These are phyloP conservation scores for Ameiurus melas DNA, from an alignment of 2,113 vertebrate genomes.

Conservation along the genomic window DNA sequence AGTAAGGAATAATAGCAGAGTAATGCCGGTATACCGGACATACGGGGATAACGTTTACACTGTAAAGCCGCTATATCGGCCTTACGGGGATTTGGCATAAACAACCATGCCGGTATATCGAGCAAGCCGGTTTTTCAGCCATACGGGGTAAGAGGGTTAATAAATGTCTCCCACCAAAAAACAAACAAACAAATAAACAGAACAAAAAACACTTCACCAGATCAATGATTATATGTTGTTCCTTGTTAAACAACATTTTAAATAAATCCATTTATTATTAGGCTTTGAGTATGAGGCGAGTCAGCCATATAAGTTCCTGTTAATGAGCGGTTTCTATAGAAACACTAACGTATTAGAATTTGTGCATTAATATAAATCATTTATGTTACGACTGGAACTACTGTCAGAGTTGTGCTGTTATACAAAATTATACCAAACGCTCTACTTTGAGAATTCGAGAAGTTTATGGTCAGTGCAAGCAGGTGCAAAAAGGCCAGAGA, in stretches of 20 bases:
- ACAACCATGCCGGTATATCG: too few species aligned
- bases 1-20: too few species aligned
- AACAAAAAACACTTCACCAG: background rate
- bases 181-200: background rate
- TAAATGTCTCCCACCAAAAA: background rate
- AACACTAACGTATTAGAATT: background rate
- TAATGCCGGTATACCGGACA: too few species aligned
- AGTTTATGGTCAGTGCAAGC: background rate
- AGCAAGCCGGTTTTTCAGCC: too few species aligned
- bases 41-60: too few species aligned
- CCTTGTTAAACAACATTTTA: background rate
- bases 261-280: background rate
- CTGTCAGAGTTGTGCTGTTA: background rate
- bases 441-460: background rate
- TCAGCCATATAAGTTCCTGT: background rate
- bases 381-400: background rate
- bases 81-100: too few species aligned
- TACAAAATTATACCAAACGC: background rate
- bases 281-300: background rate
- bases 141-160: too few species aligned
- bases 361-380: background rate
- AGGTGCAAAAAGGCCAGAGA: background rate
- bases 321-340: constrained; percentile 2
- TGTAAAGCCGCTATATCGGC: too few species aligned
- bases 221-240: background rate